phyloP scores from a whole-genome alignment of 2,888 invertebrate genomes.

The Autographa gamma region DNA sequence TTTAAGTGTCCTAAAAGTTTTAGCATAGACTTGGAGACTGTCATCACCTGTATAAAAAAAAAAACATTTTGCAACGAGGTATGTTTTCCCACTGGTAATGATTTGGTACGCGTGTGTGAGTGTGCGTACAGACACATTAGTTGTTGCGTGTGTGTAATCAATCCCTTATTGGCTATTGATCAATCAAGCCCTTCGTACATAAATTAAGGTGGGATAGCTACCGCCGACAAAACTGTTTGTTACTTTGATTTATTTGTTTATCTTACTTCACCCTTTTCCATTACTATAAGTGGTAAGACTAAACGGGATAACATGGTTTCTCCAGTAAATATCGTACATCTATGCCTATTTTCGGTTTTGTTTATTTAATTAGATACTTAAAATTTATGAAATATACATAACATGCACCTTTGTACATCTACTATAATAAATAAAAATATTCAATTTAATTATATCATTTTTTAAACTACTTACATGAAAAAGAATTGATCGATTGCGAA shows the following conservation, averaged over 20 bases:
- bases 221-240: constrained; percentile 31
- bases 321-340: too few species aligned
- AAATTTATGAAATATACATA: too few species aligned
- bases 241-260: constrained; percentile 47
- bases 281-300: constrained; percentile 3
- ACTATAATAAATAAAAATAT: too few species aligned
- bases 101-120: not conserved
- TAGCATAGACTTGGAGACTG: too few species aligned
- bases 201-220: constrained; percentile 46
- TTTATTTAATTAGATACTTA: too few species aligned
- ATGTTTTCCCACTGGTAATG: not conserved
- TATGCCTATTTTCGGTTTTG: too few species aligned
- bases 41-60: too few species aligned
- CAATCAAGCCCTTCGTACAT: constrained; percentile 67
- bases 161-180: constrained; percentile 65
- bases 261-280: constrained; percentile 2
- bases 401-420: too few species aligned
- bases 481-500: not conserved
- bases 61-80: too few species aligned
- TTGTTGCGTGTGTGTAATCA: constrained; percentile 31
- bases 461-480: too few species aligned
- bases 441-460: too few species aligned
- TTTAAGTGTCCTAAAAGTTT: too few species aligned
- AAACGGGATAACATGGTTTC: not conserved
- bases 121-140: not conserved